Evolutionary conservation across 2,888 invertebrate genomes (phyloP).

Genomic region (Fissipunctia ypsillon): DNA sequence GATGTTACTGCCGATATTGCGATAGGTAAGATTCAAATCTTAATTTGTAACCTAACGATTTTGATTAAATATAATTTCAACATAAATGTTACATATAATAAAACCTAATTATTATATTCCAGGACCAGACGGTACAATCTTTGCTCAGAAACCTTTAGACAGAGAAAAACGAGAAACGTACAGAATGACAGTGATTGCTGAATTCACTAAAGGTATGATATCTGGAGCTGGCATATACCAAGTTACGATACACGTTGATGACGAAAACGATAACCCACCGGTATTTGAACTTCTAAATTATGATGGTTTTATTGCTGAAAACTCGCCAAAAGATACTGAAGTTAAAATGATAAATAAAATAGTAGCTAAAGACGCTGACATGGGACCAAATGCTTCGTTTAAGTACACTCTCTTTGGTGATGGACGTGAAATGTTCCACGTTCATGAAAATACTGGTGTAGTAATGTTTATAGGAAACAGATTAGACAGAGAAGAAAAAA

Average conservation of each 20-base stretch:
- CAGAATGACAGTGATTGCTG: slow-evolving; percentile 94
- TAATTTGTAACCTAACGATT: not conserved
- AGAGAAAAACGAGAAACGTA: slow-evolving; percentile 94
- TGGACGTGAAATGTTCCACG: slow-evolving; percentile 93
- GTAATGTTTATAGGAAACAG: slow-evolving; percentile 90
- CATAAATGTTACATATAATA: not conserved
- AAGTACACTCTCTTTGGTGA: slow-evolving; percentile 93
- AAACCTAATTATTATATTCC: slow-evolving; percentile 51
- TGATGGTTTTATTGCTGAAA: slow-evolving; percentile 95
- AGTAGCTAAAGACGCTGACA: slow-evolving; percentile 93
- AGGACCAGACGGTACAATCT: slow-evolving; percentile 94
- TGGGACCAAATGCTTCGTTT: slow-evolving; percentile 92
- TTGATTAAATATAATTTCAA: not conserved
- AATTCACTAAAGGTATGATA: slow-evolving; percentile 93
- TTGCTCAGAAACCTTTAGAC: slow-evolving; percentile 94
- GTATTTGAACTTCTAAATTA: slow-evolving; percentile 93
- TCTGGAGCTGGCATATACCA: slow-evolving; percentile 94
- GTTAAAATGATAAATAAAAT: slow-evolving; percentile 93
- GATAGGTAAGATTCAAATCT: slow-evolving; percentile 88
- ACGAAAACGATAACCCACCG: slow-evolving; percentile 97
- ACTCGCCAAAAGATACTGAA: slow-evolving; percentile 93
- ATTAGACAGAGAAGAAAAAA: slow-evolving; percentile 94
- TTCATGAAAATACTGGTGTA: slow-evolving; percentile 92
- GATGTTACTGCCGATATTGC: slow-evolving; percentile 95
- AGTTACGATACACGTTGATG: slow-evolving; percentile 94